Evolutionary conservation across 1,140 invertebrate genomes (phyloP).

Genomic region (Drosophila bocki): DNA sequence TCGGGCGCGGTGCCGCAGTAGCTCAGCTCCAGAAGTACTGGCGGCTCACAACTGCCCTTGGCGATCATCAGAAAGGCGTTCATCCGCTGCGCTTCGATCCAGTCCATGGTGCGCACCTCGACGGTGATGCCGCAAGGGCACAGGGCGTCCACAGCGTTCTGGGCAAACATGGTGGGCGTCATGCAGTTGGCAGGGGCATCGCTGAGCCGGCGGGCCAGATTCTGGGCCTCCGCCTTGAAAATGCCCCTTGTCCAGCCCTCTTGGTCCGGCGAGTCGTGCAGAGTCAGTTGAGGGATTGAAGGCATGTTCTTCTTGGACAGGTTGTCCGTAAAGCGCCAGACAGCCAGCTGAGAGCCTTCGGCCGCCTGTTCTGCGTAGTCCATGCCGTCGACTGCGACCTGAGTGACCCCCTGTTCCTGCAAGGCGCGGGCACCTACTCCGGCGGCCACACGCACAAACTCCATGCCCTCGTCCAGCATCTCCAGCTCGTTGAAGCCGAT

Average conservation of each 20-base stretch:
- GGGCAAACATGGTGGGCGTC: constrained; percentile 93
- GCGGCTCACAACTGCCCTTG: constrained; percentile 90
- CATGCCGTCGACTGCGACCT: constrained; percentile 89
- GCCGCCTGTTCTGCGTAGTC: constrained; percentile 90
- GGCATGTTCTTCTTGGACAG: constrained; percentile 86
- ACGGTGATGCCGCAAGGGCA: constrained; percentile 87
- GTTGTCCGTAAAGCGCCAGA: constrained; percentile 89
- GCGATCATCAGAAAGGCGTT: constrained; percentile 91
- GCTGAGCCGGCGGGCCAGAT: constrained; percentile 91
- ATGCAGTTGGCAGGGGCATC: constrained; percentile 94
- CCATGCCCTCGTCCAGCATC: constrained; percentile 89
- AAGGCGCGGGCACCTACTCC: constrained; percentile 86
- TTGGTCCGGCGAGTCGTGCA: constrained; percentile 84
- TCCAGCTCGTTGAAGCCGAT: constrained; percentile 88
- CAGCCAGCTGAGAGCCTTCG: constrained; percentile 88
- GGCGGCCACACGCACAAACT: constrained; percentile 85
- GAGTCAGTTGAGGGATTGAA: constrained; percentile 83
- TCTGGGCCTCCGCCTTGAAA: constrained; percentile 93
- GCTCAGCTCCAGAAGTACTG: constrained; percentile 91
- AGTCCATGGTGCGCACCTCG: constrained; percentile 88
- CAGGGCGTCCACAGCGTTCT: constrained; percentile 86
- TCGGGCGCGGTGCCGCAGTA: constrained; percentile 86
- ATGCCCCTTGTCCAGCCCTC: constrained; percentile 89
- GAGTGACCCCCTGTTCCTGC: constrained; percentile 86
- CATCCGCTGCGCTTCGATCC: constrained; percentile 91